Percentiles rank a stretch among this genome's conserved stretches.
Evolutionary conservation across 2,888 invertebrate species (phyloP).

Genomic region (Polyommatus icarus): DNA sequence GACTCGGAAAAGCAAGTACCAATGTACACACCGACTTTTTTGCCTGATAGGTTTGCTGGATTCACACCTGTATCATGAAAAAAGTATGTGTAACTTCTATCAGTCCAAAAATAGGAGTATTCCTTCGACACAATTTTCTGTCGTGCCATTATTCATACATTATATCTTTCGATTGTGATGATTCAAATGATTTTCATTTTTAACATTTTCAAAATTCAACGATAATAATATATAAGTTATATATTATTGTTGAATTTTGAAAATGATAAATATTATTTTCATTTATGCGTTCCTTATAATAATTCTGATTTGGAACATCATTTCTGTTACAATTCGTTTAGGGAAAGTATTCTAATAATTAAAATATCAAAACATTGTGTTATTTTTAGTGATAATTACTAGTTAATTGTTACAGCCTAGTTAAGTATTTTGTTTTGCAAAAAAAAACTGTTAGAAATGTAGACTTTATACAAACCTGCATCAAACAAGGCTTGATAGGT

Average conservation of each 20-base stretch:
- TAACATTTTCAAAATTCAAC: too few relatives aligned
- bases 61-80: slow-evolving; percentile 66
- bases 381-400: too few relatives aligned
- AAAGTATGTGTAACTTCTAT: not conserved
- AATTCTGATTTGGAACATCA: too few relatives aligned
- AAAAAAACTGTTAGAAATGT: not conserved
- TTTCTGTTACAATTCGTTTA: not conserved
- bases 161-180: too few relatives aligned
- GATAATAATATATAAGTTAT: too few relatives aligned
- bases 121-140: too few relatives aligned
- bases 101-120: not conserved
- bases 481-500: slow-evolving; percentile 85
- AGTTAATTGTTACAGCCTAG: not conserved
- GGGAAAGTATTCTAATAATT: not conserved
- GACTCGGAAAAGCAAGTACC: slow-evolving; percentile 80
- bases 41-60: slow-evolving; percentile 79
- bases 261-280: too few relatives aligned
- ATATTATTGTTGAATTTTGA: too few relatives aligned
- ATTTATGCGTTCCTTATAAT: too few relatives aligned
- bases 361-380: not conserved
- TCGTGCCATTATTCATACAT: too few relatives aligned
- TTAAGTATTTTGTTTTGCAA: not conserved
- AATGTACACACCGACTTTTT: slow-evolving; percentile 70
- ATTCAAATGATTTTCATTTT: too few relatives aligned
- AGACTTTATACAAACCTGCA: slow-evolving; percentile 58